Conservation (phyloP, 2,888 invertebrate genomes). For the Ophioninae sp. region DNA sequence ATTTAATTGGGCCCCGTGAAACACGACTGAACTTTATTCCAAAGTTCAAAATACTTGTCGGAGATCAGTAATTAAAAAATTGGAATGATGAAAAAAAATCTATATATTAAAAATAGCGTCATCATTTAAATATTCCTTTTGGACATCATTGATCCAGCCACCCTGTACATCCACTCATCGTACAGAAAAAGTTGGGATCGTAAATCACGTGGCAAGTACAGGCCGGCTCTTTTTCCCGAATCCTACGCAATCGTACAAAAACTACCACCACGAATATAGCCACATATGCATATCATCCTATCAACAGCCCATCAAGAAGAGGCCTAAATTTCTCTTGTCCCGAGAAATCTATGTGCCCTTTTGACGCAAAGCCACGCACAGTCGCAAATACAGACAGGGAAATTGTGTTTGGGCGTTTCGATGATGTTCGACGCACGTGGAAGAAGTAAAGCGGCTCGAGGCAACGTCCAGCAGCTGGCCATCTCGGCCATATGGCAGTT, state of each 20-base stretch:
- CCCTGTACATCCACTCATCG: constrained; percentile 48
- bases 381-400: constrained; percentile 8
- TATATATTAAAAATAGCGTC: too few relatives aligned
- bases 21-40: too few relatives aligned
- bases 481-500: constrained; percentile 76
- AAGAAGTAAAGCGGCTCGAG: constrained; percentile 65
- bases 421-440: constrained; percentile 51
- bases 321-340: constrained; percentile 62
- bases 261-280: constrained; percentile 45
- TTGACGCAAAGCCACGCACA: not conserved
- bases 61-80: too few relatives aligned
- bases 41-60: too few relatives aligned
- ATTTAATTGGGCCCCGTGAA: too few relatives aligned
- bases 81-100: too few relatives aligned
- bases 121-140: too few relatives aligned
- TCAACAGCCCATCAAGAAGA: constrained; percentile 21
- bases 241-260: constrained; percentile 6
- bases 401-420: not conserved
- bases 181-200: constrained; percentile 68
- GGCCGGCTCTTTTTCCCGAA: constrained; percentile 45
- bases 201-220: constrained; percentile 69
- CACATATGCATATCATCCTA: not conserved
- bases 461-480: constrained; percentile 68
- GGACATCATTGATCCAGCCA: too few relatives aligned
- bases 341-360: not conserved